These are phyloP conservation scores for Ceratina japonica DNA, from an alignment of 1,140 invertebrate genomes.

Conservation along the genomic window DNA sequence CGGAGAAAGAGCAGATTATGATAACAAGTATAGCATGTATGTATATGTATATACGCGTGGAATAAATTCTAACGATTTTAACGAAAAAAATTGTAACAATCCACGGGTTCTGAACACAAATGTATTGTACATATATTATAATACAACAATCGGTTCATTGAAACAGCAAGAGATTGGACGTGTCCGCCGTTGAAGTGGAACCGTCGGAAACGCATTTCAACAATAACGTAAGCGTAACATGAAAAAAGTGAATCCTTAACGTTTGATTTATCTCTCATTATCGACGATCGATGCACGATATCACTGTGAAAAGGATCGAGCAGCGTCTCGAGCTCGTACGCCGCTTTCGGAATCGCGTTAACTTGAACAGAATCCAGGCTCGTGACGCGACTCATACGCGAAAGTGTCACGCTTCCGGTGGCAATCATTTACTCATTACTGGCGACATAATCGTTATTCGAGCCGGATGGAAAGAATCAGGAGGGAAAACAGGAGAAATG, in stretches of 20 bases:
- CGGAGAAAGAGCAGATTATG: neutral
- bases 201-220: constrained; percentile 14
- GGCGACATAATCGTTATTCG: constrained; percentile 35
- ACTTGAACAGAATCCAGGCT: neutral
- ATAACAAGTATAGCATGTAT: constrained; percentile 12
- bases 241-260: constrained; percentile 19
- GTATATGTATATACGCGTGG: neutral
- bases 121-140: no score
- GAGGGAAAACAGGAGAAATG: neutral
- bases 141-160: constrained; percentile 10
- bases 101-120: no score
- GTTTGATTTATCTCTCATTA: neutral
- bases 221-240: constrained; percentile 43
- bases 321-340: neutral
- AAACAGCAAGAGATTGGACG: constrained; percentile 35
- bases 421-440: constrained; percentile 45
- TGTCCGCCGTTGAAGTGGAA: constrained; percentile 21
- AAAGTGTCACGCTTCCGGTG: constrained; percentile 9
- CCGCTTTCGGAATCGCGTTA: neutral
- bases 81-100: no score
- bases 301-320: constrained; percentile 9
- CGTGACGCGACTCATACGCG: no score
- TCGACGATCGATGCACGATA: constrained; percentile 28
- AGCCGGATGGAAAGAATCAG: constrained; percentile 18
- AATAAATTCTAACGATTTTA: constrained; percentile 2